These are phyloP conservation scores for Pimephales promelas DNA, from an alignment of 2,113 vertebrate genomes.

Conservation along the genomic window DNA sequence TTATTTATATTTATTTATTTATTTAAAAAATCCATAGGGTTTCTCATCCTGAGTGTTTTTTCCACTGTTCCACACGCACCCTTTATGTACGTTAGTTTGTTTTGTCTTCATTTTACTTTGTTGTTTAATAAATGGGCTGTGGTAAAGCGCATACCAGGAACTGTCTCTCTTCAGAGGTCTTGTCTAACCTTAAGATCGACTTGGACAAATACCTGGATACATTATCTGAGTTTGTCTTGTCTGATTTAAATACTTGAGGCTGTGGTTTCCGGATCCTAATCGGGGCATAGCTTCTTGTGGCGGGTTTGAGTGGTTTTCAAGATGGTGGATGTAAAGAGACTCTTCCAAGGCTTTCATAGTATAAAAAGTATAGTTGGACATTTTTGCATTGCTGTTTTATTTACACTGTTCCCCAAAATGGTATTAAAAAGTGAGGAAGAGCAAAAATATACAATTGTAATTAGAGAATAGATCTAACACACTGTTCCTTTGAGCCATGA, in stretches of 20 bases:
- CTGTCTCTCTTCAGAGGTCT: background rate
- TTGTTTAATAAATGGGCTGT: background rate
- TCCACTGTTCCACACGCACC: background rate
- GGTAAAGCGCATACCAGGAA: background rate
- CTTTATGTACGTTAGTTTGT: background rate
- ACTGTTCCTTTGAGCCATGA: background rate
- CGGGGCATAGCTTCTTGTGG: background rate
- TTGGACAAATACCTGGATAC: slow-evolving; percentile 16
- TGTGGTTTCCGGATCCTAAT: slow-evolving; percentile 5
- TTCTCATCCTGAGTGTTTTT: background rate
- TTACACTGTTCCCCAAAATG: background rate
- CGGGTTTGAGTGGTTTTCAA: background rate
- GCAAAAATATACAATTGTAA: background rate
- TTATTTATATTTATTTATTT: too few relatives aligned
- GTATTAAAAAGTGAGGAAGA: background rate
- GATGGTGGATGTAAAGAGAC: background rate
- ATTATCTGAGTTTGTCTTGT: slow-evolving; percentile 19
- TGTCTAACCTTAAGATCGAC: background rate
- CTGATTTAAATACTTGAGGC: background rate
- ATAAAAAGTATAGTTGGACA: background rate
- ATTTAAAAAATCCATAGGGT: background rate
- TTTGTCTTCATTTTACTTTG: background rate
- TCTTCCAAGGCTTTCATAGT: background rate
- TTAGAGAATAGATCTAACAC: background rate
- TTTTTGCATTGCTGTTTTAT: background rate